Percentiles rank a stretch among this genome's conserved stretches.
phyloP scores from a whole-genome alignment of 2,113 vertebrate genomes.

The Tychaedon coryphoeus region DNA sequence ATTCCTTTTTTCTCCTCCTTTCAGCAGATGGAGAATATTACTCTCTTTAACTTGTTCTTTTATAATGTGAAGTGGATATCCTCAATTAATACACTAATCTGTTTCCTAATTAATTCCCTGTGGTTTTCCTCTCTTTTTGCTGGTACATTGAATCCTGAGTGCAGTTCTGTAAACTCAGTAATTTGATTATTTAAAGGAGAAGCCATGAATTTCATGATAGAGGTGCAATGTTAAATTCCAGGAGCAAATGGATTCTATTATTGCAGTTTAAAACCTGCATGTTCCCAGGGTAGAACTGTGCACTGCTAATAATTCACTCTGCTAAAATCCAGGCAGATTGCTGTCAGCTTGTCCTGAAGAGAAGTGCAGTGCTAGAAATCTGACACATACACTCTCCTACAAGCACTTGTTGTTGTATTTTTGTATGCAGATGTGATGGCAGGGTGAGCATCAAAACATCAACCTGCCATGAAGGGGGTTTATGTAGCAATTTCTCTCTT shows the following conservation, averaged over 20 bases:
- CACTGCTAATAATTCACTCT: not conserved
- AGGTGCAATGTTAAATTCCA: not conserved
- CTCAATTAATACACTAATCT: slow-evolving; percentile 59
- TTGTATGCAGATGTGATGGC: slow-evolving; percentile 41
- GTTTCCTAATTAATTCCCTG: slow-evolving; percentile 61
- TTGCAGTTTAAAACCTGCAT: not conserved
- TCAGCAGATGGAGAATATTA: slow-evolving; percentile 15
- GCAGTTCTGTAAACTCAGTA: slow-evolving; percentile 20
- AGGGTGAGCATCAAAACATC: slow-evolving; percentile 44
- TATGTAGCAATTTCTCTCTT: slow-evolving; percentile 8
- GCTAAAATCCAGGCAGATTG: not conserved
- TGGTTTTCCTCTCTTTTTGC: not conserved
- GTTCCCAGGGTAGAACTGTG: not conserved
- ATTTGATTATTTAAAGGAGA: slow-evolving; percentile 48
- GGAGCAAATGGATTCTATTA: not conserved
- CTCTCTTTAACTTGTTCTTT: not conserved
- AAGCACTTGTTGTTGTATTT: slow-evolving; percentile 42
- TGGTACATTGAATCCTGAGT: slow-evolving; percentile 41
- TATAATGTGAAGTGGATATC: slow-evolving; percentile 17
- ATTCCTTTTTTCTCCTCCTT: not conserved
- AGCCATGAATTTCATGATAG: not conserved
- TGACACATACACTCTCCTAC: not conserved
- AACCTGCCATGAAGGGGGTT: not conserved
- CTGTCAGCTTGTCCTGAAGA: slow-evolving; percentile 14
- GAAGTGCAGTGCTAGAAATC: not conserved